A percentile compares a stretch with the other conserved stretches of the same genome.
Conservation (phyloP, 1,140 invertebrate species). For the Drosophila nikananu region DNA sequence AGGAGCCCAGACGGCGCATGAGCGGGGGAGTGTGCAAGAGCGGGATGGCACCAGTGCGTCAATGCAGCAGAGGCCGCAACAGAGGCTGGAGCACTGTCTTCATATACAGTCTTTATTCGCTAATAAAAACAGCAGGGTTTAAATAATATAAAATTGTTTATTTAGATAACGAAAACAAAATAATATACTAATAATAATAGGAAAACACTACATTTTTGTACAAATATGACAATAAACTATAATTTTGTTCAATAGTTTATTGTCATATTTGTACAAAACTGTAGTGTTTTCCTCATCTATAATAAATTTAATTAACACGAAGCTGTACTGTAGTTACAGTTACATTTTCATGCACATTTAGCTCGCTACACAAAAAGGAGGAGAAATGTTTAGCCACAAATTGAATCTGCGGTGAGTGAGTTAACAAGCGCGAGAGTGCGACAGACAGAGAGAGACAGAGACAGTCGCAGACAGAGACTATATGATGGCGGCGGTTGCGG, state of each 20-base stretch:
- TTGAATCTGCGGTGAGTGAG: conserved; percentile 73
- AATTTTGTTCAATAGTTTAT: too few species aligned
- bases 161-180: too few species aligned
- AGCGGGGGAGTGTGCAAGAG: conserved; percentile 23
- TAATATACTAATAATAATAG: too few species aligned
- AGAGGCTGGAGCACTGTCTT: not conserved
- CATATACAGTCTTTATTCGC: conserved; percentile 22
- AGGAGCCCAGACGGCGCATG: conserved; percentile 48
- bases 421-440: conserved; percentile 55
- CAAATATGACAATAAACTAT: too few species aligned
- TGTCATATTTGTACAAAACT: too few species aligned
- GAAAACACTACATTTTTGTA: too few species aligned
- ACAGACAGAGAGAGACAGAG: conserved; percentile 1
- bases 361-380: conserved; percentile 77
- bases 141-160: too few species aligned
- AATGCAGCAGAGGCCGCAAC: conserved; percentile 34
- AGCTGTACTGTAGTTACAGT: conserved; percentile 54
- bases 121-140: not conserved
- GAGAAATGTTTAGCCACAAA: conserved; percentile 80
- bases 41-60: conserved; percentile 42
- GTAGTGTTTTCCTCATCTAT: too few species aligned
- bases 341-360: conserved; percentile 84
- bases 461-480: conserved; percentile 7
- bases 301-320: not conserved
- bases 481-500: not conserved